A percentile compares a stretch with the other conserved stretches of the same genome.
Conservation (phyloP, 2,113 vertebrate species). For the Calonectris borealis region DNA sequence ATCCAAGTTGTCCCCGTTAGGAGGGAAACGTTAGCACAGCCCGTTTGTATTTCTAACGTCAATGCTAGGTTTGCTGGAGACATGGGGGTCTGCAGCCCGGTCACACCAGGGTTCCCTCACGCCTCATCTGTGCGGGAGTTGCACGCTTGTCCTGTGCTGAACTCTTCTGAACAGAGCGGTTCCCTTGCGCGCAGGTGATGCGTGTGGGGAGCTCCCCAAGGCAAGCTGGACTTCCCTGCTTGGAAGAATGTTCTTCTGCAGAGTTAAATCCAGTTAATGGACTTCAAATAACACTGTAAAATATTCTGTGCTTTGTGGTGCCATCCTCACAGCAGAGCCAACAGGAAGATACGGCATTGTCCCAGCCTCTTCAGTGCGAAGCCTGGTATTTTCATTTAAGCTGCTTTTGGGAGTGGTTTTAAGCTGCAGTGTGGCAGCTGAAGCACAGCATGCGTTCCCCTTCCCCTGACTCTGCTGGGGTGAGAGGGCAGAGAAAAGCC, state of each 20-base stretch:
- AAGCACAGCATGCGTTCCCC: background rate
- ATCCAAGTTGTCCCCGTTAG: background rate
- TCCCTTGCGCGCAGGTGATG: accelerated
- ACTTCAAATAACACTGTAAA: background rate
- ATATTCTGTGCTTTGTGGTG: background rate
- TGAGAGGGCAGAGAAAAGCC: background rate
- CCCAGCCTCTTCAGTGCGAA: background rate
- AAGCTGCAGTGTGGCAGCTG: background rate
- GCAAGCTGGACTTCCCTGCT: background rate
- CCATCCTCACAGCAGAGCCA: background rate
- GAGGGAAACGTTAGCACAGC: background rate
- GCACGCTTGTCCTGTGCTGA: background rate
- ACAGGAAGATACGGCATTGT: accelerated
- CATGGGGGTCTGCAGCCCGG: accelerated
- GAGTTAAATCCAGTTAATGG: background rate
- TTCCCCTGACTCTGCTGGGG: background rate
- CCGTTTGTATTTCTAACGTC: accelerated
- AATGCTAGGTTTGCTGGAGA: background rate
- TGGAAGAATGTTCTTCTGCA: background rate
- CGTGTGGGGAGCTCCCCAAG: accelerated
- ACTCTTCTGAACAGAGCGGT: accelerated
- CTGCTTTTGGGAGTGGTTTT: background rate
- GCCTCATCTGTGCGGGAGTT: accelerated
- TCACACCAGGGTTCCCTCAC: too few species aligned
- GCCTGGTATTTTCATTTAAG: background rate